phyloP scores from a whole-genome alignment of 1,140 invertebrate species.

The Uloborus diversus region DNA sequence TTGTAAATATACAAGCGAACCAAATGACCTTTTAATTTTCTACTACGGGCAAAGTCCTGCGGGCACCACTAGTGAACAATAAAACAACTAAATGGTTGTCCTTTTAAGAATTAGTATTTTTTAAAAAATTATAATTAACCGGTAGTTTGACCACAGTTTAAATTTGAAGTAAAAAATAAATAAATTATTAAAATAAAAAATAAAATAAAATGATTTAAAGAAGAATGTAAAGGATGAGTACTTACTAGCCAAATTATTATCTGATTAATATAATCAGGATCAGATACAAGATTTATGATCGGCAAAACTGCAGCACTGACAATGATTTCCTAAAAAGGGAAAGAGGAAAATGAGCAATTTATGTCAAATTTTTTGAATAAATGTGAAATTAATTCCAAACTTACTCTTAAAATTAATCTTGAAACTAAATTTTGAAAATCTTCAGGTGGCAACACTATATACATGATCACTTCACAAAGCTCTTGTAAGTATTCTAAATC shows the following conservation, averaged over 20 bases:
- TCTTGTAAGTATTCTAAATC: slow-evolving; percentile 83
- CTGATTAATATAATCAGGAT: slow-evolving; percentile 95
- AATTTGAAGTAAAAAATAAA: no score
- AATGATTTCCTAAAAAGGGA: slow-evolving; percentile 78
- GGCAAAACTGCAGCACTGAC: slow-evolving; percentile 82
- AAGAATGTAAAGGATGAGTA: slow-evolving; percentile 60
- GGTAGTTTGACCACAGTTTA: no score
- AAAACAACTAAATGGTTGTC: no score
- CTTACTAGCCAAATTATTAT: slow-evolving; percentile 88
- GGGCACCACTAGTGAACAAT: no score
- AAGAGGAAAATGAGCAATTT: neutral
- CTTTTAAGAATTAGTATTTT: no score
- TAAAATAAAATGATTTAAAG: no score
- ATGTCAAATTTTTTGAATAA: neutral
- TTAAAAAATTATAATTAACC: no score
- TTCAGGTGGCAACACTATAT: slow-evolving; percentile 82
- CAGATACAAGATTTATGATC: slow-evolving; percentile 81
- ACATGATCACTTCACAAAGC: slow-evolving; percentile 84
- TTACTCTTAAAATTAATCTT: slow-evolving; percentile 72
- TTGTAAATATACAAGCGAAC: no score
- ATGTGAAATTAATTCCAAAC: no score
- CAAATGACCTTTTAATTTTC: no score
- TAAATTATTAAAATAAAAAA: no score
- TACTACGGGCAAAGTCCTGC: no score
- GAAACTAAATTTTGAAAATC: slow-evolving; percentile 86